Conservation (phyloP, 2,113 vertebrate genomes). For the Brienomyrus longianalis region DNA sequence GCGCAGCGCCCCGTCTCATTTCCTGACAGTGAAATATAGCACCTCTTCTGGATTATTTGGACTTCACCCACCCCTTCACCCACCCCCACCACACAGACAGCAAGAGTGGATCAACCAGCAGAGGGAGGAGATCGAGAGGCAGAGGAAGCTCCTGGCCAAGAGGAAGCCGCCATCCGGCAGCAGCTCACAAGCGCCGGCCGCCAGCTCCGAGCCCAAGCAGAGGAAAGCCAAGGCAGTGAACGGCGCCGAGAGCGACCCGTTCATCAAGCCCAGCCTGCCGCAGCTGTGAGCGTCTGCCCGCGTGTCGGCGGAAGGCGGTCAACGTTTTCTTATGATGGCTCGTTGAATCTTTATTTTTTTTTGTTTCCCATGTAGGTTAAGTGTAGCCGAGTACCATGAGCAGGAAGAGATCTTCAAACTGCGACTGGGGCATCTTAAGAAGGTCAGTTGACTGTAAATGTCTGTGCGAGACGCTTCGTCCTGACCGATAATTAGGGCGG, state of each 20-base stretch:
- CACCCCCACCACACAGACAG: slow-evolving; percentile 61
- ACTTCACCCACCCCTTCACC: background rate
- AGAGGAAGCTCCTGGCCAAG: slow-evolving; percentile 95
- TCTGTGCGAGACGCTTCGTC: slow-evolving; percentile 28
- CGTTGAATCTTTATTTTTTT: background rate
- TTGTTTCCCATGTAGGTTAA: slow-evolving; percentile 66
- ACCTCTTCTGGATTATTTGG: background rate
- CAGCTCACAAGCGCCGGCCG: slow-evolving; percentile 86
- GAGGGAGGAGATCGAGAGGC: slow-evolving; percentile 97
- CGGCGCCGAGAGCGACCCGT: slow-evolving; percentile 95
- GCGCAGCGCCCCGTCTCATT: background rate
- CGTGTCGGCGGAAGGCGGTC: background rate
- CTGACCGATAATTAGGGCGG: slow-evolving; percentile 24
- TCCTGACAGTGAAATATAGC: background rate
- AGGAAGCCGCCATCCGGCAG: slow-evolving; percentile 88
- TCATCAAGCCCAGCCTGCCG: slow-evolving; percentile 96
- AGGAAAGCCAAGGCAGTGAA: slow-evolving; percentile 98
- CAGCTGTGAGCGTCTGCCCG: slow-evolving; percentile 78
- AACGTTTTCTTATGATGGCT: too few relatives aligned
- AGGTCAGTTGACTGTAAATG: slow-evolving; percentile 60
- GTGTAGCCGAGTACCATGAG: slow-evolving; percentile 95
- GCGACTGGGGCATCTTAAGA: slow-evolving; percentile 96
- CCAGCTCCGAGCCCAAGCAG: slow-evolving; percentile 97
- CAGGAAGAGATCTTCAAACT: slow-evolving; percentile 99
- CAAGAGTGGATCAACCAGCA: slow-evolving; percentile 98